phyloP scores from a whole-genome alignment of 2,888 invertebrate species.

The Tinea semifulvella region DNA sequence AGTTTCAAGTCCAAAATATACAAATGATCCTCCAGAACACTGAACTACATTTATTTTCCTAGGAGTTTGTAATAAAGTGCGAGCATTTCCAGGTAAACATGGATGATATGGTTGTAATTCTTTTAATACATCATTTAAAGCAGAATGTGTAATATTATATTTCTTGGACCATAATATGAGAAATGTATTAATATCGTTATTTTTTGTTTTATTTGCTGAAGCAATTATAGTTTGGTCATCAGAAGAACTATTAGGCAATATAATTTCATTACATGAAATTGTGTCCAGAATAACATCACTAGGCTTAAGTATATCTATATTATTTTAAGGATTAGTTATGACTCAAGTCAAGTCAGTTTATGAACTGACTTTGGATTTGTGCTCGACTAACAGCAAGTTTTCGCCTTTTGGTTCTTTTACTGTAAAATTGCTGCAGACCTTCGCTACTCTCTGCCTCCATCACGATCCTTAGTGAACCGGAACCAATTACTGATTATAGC shows the following conservation, averaged over 20 bases:
- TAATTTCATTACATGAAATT: too few relatives aligned
- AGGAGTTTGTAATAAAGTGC: constrained; percentile 7
- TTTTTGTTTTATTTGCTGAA: background rate
- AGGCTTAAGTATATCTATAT: too few relatives aligned
- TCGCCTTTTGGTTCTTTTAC: background rate
- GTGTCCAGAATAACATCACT: too few relatives aligned
- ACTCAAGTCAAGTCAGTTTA: too few relatives aligned
- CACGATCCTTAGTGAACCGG: constrained; percentile 16
- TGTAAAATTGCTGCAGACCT: constrained; percentile 11
- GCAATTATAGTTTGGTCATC: too few relatives aligned
- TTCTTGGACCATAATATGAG: constrained; percentile 10
- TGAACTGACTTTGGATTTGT: background rate
- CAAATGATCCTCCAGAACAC: constrained; percentile 3
- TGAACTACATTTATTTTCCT: background rate
- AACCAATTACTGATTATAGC: constrained; percentile 15
- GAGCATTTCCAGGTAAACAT: constrained; percentile 2
- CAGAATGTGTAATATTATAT: constrained; percentile 17
- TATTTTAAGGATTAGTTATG: too few relatives aligned
- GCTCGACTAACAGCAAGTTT: background rate
- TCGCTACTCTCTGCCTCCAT: constrained; percentile 16
- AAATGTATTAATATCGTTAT: background rate
- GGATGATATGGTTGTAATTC: constrained; percentile 7
- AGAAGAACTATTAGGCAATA: too few relatives aligned
- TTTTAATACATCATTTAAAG: constrained; percentile 14
- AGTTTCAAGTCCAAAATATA: constrained; percentile 9